phyloP scores from a whole-genome alignment of 1,140 invertebrate species.

The Polyergus mexicanus region DNA sequence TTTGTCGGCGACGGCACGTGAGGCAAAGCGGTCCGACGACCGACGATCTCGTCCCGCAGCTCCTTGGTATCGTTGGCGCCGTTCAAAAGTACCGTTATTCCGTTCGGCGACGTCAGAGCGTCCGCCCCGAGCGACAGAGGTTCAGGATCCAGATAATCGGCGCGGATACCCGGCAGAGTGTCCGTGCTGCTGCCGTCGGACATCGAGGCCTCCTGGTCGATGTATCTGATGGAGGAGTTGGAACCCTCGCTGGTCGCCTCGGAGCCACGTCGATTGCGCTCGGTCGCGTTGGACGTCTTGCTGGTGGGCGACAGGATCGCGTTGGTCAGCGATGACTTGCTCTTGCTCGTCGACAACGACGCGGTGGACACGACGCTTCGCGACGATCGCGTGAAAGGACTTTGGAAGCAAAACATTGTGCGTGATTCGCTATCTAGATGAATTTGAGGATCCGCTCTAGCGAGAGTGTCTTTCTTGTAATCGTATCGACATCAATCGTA shows the following conservation, averaged over 20 bases:
- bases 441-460: not conserved
- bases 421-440: not conserved
- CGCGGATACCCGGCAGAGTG: constrained; percentile 81
- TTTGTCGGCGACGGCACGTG: constrained; percentile 57
- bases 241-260: constrained; percentile 83
- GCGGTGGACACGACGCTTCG: constrained; percentile 69
- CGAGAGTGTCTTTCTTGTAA: not conserved
- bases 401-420: constrained; percentile 86
- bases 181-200: constrained; percentile 83
- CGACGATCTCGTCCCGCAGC: constrained; percentile 30
- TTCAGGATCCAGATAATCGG: constrained; percentile 83
- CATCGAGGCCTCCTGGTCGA: constrained; percentile 81
- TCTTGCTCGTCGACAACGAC: constrained; percentile 69
- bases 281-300: constrained; percentile 43
- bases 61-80: constrained; percentile 3
- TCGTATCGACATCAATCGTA: not conserved
- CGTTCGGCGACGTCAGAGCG: constrained; percentile 70
- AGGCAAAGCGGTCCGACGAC: not conserved
- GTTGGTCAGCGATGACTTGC: constrained; percentile 66
- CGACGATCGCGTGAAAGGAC: constrained; percentile 83
- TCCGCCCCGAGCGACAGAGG: constrained; percentile 81
- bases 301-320: constrained; percentile 62
- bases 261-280: constrained; percentile 77
- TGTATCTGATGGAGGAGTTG: constrained; percentile 83
- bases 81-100: constrained; percentile 40